Evolutionary conservation across 2,888 invertebrate genomes (phyloP), one percentile per base, ranked within the genome.

Genomic region (Harpalus rubripes): DNA sequence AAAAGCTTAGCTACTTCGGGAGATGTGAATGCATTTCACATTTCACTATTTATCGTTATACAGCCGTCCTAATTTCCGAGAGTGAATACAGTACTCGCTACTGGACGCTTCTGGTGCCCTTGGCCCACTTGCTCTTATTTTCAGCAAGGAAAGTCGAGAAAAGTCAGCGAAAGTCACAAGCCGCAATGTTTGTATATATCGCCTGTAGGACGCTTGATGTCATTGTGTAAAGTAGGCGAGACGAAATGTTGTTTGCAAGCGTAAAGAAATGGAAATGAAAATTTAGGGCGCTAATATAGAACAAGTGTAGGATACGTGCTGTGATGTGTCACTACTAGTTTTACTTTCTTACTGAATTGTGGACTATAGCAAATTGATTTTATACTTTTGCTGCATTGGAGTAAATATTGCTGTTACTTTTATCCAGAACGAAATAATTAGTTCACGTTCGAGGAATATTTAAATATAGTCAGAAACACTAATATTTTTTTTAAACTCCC

Each of bases 31-130:
- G 78, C 56, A 32, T 58, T 52, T 26, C 56, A 56, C 52, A 76
- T 76, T 76, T 78, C 59, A 78, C 52, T 59, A 58, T 78, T 78
- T 78, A 78, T 78, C 59, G 59, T 78, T 78, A 78, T 78, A 78
- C 26, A 56, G 78, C 78, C 59, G 78, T 58, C 59, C 78, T 32
- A 78, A 78, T 78, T 78, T 32, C 58, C 15, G n/a, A 32, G 39
- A 68, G 44, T 74, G 52, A 52, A 72, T 72, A 41, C n/a, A 26
- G 39, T 65, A 72, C 12, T 22, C 18, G 78, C 78, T 78, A 58
- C 78, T 32, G 78, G 59, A 4, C n/a, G 68, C 68, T 39, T n/a
- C 68, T 32, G 58, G 26, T 52, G 56, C 0, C 78, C 78, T 78
- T 78, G 78, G 78, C 78, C 78, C 78, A 78, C 1, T 78, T 78